Base-by-base conservation (phyloP, 2,888 invertebrate species). In the Agriotes lineatus region DNA sequence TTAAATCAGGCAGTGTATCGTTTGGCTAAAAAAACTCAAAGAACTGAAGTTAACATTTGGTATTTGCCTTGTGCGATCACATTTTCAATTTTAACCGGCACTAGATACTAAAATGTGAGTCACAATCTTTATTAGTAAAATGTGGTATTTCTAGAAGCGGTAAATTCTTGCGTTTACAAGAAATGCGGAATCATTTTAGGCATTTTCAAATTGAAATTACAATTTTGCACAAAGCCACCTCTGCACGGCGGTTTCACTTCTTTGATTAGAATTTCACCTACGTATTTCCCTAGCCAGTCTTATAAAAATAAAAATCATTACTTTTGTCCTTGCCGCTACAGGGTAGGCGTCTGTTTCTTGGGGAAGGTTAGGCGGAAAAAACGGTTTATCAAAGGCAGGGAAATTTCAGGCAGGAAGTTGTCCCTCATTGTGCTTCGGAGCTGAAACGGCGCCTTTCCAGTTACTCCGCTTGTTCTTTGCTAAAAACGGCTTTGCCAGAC, bases 231-330 rank as follows among this genome's bases (percentile, higher is more conserved):
- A n/a, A 37, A n/a, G 12, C 37, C 37, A 14, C 3, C 14, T 42
- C 0, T 1, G 42, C 42, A 42, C 42, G 9, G 14, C 18, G 42
- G 42, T 14, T 35, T 33, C 18, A 33, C 30, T 30, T 12, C n/a
- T 33, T 25, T 16, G 16, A 52, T 52, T 52, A 52, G 52, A 14
- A n/a, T 50, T 50, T 25, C 33, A 52, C 18, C 33, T 16, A 33
- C 33, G 33, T 33, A 52, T 52, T 52, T 33, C 52, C 48, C 48
- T 33, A 18, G 52, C 2, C 18, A 33, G 18, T 19, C 33, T 30
- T 33, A 52, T 4, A 33, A 18, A 52, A 52, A 52, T 52, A 52
- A 52, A 52, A 52, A 52, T 30, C 52, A 52, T 52, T 52, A 52
- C 1, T 18, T 52, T 52, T 9, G 22, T 4, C 33, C 52, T 52